Evolutionary conservation across 2,888 invertebrate genomes (phyloP), one percentile per base, ranked within the genome.

Genomic region (Argyra leucocephala): DNA sequence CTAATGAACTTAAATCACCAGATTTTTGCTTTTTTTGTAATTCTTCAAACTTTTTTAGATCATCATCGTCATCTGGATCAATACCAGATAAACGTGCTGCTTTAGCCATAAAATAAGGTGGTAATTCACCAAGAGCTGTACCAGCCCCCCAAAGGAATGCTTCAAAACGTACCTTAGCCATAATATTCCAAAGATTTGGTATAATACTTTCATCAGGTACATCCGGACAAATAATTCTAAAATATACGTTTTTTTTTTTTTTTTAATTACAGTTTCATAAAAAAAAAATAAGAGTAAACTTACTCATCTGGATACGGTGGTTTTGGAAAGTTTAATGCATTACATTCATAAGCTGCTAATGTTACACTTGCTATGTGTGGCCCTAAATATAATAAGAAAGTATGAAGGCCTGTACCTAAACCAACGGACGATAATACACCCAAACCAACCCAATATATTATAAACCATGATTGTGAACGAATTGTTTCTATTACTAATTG

Each of bases 31-130:
- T 86, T 62, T 86, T 83, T 73, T 87, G 85, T 61, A 89, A 77
- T 64, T 88, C 86, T 74, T 89, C 87, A 72, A 90, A 86, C 74
- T 90, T 89, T 70, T 85, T 86, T 69, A 91, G 80, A 71, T 90
- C 89, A 71, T 90, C 88, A 66, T 86, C 86, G 71, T 79, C 79
- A 63, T 85, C 84, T 63, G 83, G 84, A 72, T 87, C 86, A 69
- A 83, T 82, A 60, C 82, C 84, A 0, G 88, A 88, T 1, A 91
- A 82, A 12, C 93, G 80, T 0, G 93, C 91, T 5, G 98, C 96
- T 68, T 94, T 83, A n/a, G 99, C 99, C 96, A 99, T 97, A 81
- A 99, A 99, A 83, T 99, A 99, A 0, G 99, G 99, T 3, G 99
- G 99, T 70, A 99, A 81, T 78, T 99, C 99, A 0, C 99, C 99